Evolutionary conservation across 2,888 invertebrate species (phyloP), one percentile per base, ranked within the genome.

Genomic region (Metallyticus violacea): DNA sequence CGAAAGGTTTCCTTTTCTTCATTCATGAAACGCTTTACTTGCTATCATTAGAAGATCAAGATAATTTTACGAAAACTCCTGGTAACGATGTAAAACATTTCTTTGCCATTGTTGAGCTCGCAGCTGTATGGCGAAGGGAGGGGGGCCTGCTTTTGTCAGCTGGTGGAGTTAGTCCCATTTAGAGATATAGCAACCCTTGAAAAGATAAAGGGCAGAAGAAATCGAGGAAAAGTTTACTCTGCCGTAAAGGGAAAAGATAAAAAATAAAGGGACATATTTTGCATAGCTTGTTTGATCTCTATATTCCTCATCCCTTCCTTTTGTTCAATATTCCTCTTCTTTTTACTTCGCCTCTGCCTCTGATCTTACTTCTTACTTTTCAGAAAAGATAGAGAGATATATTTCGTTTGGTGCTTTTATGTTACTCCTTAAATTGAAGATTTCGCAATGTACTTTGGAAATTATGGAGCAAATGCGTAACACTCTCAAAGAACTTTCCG

Each of bases 201-300:
- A 15, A 62, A 62, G 40, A 62, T 62, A 62, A 62, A 62, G 40
- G 15, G 40, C 40, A 15, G 40, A 62, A 62, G 76, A 30, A 85
- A 86, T 79, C 85, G 84, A 84, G 84, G 62, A 85, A 85, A 80
- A 80, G 40, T 62, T 84, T 85, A 87, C 85, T 86, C 87, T 82
- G 15, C 87, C 86, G 87, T 87, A 85, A 87, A 87, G 40, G 30
- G 40, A 25, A 77, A 85, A 87, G 87, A 87, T 87, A 87, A 87
- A 86, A 80, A 77, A 81, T 40, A 30, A 79, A 86, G 83, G 25
- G 30, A 77, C 77, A 83, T 83, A 83, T 83, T 83, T 83, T 83
- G 77, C 83, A 83, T 83, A 77, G 77, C 77, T 40, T 77, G 83
- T 83, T 83, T 77, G 83, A 83, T 83, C 83, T 77, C 9, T 62